A percentile compares a stretch with the other conserved stretches of the same genome.
phyloP scores from a whole-genome alignment of 2,888 invertebrate genomes.

The Agonopterix arenella region DNA sequence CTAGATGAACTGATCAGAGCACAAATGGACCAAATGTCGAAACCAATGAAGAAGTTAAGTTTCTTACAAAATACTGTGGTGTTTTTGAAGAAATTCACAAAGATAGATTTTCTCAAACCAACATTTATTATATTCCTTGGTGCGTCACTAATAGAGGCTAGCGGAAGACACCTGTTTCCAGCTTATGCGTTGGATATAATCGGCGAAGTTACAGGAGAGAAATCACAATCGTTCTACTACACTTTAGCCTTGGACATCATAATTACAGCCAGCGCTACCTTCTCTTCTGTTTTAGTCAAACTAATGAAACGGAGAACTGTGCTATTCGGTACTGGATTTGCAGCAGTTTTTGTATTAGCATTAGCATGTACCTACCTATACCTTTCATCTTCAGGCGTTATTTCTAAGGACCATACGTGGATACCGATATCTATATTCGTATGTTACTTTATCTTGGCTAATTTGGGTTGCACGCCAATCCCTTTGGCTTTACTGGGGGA shows the following conservation, averaged over 20 bases:
- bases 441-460: slow-evolving; percentile 39
- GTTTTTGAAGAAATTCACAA: slow-evolving; percentile 33
- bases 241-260: slow-evolving; percentile 40
- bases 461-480: slow-evolving; percentile 50
- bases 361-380: slow-evolving; percentile 34
- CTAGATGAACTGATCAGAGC: slow-evolving; percentile 32
- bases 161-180: slow-evolving; percentile 46
- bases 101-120: slow-evolving; percentile 44
- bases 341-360: slow-evolving; percentile 28
- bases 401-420: slow-evolving; percentile 28
- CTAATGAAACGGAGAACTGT: slow-evolving; percentile 38
- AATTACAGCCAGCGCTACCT: slow-evolving; percentile 33
- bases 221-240: slow-evolving; percentile 34
- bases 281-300: slow-evolving; percentile 39
- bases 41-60: slow-evolving; percentile 6
- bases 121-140: slow-evolving; percentile 29
- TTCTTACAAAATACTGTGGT: slow-evolving; percentile 9
- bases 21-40: slow-evolving; percentile 24
- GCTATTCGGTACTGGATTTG: slow-evolving; percentile 38
- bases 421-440: slow-evolving; percentile 35
- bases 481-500: slow-evolving; percentile 49
- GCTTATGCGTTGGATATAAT: slow-evolving; percentile 49
- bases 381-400: slow-evolving; percentile 21
- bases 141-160: slow-evolving; percentile 32
- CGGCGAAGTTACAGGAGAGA: slow-evolving; percentile 32